A percentile compares a stretch with the other conserved stretches of the same genome.
Evolutionary conservation across 2,797 vertebrate genomes (phyloP).

Genomic region (Triplophysa bombifrons): DNA sequence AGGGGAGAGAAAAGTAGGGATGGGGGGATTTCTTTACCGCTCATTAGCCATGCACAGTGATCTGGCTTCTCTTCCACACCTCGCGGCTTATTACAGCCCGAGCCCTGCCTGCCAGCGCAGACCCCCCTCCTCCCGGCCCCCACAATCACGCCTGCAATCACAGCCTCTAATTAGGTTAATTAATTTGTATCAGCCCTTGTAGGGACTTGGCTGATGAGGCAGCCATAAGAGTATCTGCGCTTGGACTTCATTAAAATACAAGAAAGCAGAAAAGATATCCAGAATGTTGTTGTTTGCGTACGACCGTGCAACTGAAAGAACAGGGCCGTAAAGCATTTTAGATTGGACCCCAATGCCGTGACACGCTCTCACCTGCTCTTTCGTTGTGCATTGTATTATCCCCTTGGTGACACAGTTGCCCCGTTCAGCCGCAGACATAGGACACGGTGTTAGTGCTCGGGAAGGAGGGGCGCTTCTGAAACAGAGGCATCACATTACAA

Average conservation of each 20-base stretch:
- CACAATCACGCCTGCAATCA: slow-evolving; percentile 99
- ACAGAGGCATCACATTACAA: slow-evolving; percentile 76
- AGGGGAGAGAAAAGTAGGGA: slow-evolving; percentile 48
- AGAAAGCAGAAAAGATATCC: slow-evolving; percentile 11
- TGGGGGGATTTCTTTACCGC: slow-evolving; percentile 58
- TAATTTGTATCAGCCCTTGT: slow-evolving; percentile 99
- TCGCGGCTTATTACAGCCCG: slow-evolving; percentile 93
- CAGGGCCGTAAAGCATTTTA: slow-evolving; percentile 66
- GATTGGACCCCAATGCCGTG: slow-evolving; percentile 47
- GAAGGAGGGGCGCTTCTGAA: slow-evolving; percentile 46
- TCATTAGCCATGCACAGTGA: slow-evolving; percentile 94
- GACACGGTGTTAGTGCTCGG: slow-evolving; percentile 22
- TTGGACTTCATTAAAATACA: slow-evolving; percentile 66
- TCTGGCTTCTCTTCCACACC: slow-evolving; percentile 94
- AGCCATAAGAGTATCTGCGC: slow-evolving; percentile 91
- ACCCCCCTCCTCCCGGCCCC: slow-evolving; percentile 75
- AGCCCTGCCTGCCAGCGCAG: slow-evolving; percentile 91
- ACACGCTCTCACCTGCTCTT: slow-evolving; percentile 54
- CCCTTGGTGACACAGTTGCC: slow-evolving; percentile 53
- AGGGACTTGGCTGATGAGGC: slow-evolving; percentile 99
- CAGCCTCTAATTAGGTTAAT: slow-evolving; percentile 99
- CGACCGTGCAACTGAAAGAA: slow-evolving; percentile 62
- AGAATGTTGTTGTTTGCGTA: slow-evolving; percentile 49
- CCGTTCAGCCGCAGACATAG: slow-evolving; percentile 58
- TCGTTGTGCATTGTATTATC: slow-evolving; percentile 53